Evolutionary conservation across 2,888 invertebrate genomes (phyloP).

Genomic region (Lasiommata megera): DNA sequence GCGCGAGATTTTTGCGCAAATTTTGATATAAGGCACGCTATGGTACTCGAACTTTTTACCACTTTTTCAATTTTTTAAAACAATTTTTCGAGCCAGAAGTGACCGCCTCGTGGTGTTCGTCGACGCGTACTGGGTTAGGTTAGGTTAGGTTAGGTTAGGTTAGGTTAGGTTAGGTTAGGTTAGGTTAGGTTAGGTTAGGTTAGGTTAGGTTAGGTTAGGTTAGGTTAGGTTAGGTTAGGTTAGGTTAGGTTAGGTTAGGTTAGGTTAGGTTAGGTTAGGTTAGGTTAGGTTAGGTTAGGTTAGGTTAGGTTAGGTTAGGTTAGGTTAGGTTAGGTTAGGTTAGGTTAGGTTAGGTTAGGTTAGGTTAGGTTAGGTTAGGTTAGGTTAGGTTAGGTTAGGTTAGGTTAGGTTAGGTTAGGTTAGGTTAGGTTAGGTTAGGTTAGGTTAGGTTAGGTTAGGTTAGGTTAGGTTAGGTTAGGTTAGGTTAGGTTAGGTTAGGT

Average conservation of each 20-base stretch:
- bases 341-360: constrained; percentile 23
- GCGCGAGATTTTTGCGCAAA: no score
- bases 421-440: constrained; percentile 12
- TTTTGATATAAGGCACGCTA: no score
- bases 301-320: constrained; percentile 21
- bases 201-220: constrained; percentile 19
- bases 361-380: constrained; percentile 16
- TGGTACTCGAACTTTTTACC: no score
- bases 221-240: constrained; percentile 13
- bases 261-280: constrained; percentile 13
- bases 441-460: constrained; percentile 30
- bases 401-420: constrained; percentile 7
- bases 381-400: constrained; percentile 8
- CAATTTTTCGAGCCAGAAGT: no score
- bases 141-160: constrained; percentile 34
- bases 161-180: constrained; percentile 32
- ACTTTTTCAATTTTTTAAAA: no score
- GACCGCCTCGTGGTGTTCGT: no score
- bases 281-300: constrained; percentile 19
- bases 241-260: constrained; percentile 13
- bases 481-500: constrained; percentile 30
- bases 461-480: constrained; percentile 30
- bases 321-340: constrained; percentile 32
- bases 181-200: constrained; percentile 33
- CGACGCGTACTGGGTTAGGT: no score